Conservation (phyloP, 2,113 vertebrate genomes). For the Carlito syrichta region DNA sequence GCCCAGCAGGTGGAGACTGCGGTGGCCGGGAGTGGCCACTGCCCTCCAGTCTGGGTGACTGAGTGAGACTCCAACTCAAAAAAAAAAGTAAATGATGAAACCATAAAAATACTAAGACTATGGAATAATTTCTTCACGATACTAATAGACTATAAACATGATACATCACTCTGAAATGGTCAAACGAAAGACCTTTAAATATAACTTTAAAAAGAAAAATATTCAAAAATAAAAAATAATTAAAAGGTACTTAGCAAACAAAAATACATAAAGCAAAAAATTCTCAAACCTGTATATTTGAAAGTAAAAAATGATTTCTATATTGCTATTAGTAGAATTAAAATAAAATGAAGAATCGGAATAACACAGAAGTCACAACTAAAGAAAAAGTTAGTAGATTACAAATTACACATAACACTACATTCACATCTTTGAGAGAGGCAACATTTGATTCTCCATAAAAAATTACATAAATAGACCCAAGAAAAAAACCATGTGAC, state of each 20-base stretch:
- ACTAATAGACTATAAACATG: neutral
- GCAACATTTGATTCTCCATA: neutral
- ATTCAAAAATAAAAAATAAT: neutral
- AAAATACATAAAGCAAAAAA: neutral
- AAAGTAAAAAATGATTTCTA: neutral
- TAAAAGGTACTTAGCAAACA: neutral
- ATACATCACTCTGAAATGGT: neutral
- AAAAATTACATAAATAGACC: neutral
- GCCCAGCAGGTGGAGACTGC: no score
- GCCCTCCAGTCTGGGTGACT: no score
- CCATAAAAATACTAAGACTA: neutral
- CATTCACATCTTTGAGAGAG: neutral
- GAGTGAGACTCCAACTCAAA: no score
- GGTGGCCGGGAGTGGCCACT: no score
- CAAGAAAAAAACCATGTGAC: neutral
- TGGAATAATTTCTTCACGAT: neutral
- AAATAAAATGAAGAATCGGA: neutral
- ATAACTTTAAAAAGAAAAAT: neutral
- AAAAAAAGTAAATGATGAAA: no score
- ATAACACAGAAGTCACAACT: neutral
- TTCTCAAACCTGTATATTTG: neutral
- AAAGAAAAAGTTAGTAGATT: neutral
- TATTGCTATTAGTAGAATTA: neutral
- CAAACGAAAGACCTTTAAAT: neutral
- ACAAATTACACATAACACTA: neutral